These are phyloP conservation scores for Fissipunctia ypsillon DNA, from an alignment of 2,888 invertebrate species.

Conservation along the genomic window DNA sequence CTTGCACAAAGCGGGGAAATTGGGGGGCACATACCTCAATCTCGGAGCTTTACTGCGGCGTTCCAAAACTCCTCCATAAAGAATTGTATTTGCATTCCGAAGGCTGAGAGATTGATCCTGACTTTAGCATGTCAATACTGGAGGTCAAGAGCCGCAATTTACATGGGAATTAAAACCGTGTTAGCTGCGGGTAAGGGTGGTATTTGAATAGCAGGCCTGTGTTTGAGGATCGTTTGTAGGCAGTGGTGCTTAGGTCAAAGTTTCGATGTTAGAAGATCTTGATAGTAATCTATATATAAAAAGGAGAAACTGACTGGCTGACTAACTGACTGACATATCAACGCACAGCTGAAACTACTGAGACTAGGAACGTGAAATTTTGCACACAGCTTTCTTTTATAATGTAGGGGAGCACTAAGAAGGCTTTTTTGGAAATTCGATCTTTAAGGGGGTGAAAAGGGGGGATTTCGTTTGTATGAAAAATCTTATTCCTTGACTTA, in stretches of 20 bases:
- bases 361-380: too few relatives aligned
- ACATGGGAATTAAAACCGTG: constrained; percentile 45
- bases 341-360: too few relatives aligned
- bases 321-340: too few relatives aligned
- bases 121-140: constrained; percentile 80
- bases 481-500: too few relatives aligned
- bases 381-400: too few relatives aligned
- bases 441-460: too few relatives aligned
- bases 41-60: constrained; percentile 77
- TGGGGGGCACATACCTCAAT: constrained; percentile 79
- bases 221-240: constrained; percentile 47
- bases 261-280: constrained; percentile 41
- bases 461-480: too few relatives aligned
- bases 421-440: too few relatives aligned
- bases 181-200: constrained; percentile 43
- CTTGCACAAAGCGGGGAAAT: constrained; percentile 83
- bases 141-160: constrained; percentile 74
- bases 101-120: constrained; percentile 81
- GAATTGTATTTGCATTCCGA: constrained; percentile 86
- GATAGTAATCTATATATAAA: too few relatives aligned
- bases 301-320: too few relatives aligned
- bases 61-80: constrained; percentile 77
- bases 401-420: too few relatives aligned
- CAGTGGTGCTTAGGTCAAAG: constrained; percentile 44
- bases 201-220: constrained; percentile 38